These are phyloP conservation scores for Euwallacea similis DNA, from an alignment of 1,140 invertebrate species.

Conservation along the genomic window DNA sequence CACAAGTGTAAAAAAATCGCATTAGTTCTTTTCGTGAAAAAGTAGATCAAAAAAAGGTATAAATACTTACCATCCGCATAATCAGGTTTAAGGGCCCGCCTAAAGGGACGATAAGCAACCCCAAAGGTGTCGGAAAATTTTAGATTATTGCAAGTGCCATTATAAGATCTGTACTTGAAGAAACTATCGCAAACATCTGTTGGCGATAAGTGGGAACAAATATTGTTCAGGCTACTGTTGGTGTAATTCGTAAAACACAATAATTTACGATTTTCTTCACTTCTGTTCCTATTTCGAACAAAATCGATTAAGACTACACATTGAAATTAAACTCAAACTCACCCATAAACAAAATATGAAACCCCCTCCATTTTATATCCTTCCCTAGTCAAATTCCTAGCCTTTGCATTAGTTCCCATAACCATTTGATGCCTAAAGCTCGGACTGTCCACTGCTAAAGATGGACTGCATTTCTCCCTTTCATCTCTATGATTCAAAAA, in stretches of 20 bases:
- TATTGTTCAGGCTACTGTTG: conserved; percentile 2
- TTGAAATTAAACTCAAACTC: conserved; percentile 25
- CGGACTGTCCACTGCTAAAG: conserved; percentile 61
- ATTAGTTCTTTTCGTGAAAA: no score
- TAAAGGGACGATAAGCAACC: conserved; percentile 73
- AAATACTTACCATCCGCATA: conserved; percentile 71
- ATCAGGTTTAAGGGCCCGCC: conserved; percentile 70
- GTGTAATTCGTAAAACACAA: conserved; percentile 24
- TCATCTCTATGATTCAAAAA: neutral
- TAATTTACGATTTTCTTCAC: neutral
- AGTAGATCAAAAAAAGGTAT: neutral
- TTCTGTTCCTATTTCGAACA: neutral
- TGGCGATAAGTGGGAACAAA: no score
- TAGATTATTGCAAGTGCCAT: conserved; percentile 83
- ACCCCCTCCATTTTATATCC: conserved; percentile 69
- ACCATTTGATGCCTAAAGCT: conserved; percentile 70
- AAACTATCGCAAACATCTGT: conserved; percentile 27
- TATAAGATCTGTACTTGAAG: conserved; percentile 65
- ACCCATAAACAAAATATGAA: conserved; percentile 59
- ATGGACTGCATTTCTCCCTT: conserved; percentile 57
- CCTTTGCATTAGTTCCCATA: conserved; percentile 61
- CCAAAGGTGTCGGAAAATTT: conserved; percentile 67
- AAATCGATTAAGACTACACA: neutral
- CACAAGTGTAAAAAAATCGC: no score
- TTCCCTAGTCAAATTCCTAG: conserved; percentile 62